A percentile compares a stretch with the other conserved stretches of the same genome.
Evolutionary conservation across 2,113 vertebrate genomes (phyloP).

Genomic region (Meleagris gallopavo): DNA sequence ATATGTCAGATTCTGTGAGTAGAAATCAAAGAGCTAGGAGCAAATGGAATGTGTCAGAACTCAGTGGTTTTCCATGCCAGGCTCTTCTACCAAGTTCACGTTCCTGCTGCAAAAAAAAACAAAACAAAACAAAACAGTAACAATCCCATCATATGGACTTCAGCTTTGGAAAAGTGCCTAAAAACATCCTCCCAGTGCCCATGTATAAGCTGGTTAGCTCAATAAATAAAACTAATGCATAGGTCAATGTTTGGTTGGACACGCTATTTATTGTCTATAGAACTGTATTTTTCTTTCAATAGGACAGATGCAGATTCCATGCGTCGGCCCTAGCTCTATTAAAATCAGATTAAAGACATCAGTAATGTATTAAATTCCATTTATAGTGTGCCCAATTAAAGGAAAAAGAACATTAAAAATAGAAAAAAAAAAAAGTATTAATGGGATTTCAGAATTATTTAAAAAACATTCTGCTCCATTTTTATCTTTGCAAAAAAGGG

Average conservation of each 20-base stretch:
- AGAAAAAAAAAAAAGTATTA: constrained; percentile 31
- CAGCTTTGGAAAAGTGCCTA: constrained; percentile 14
- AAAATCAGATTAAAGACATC: constrained; percentile 78
- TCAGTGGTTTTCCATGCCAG: constrained; percentile 25
- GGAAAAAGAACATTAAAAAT: constrained; percentile 53
- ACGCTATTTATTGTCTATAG: constrained; percentile 60
- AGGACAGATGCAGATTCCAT: constrained; percentile 57
- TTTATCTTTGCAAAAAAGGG: neutral
- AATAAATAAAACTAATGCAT: constrained; percentile 49
- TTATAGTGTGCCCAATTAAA: constrained; percentile 63
- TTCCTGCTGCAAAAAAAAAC: constrained; percentile 30
- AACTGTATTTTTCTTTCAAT: constrained; percentile 67
- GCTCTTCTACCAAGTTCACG: constrained; percentile 43
- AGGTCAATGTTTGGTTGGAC: constrained; percentile 66
- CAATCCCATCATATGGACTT: constrained; percentile 28
- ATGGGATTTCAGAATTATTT: constrained; percentile 25
- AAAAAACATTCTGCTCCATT: neutral
- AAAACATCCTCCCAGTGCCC: neutral
- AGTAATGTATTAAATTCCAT: constrained; percentile 73
- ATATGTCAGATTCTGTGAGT: constrained; percentile 51
- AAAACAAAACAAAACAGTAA: neutral
- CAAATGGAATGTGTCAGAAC: constrained; percentile 57
- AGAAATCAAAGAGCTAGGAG: constrained; percentile 52
- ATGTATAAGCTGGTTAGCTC: neutral
- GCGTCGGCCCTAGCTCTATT: constrained; percentile 55